Evolutionary conservation across 92 coral and sea anemone genomes (phyloP).

Genomic region (Epizoanthus scotinus): DNA sequence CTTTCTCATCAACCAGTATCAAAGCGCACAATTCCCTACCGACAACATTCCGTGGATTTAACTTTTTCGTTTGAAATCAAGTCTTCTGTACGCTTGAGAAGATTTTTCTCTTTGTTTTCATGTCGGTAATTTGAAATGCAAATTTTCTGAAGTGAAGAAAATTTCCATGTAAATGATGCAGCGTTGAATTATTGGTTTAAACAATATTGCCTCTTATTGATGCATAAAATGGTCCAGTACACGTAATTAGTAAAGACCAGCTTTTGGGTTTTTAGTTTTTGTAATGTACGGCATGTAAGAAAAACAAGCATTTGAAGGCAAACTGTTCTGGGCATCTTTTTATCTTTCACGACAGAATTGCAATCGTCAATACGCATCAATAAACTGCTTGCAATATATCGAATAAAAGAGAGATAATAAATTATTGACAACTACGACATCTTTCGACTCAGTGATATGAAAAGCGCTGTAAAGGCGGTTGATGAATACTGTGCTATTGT

Average conservation of each 20-base stretch:
- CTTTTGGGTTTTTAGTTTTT: conserved; percentile 1
- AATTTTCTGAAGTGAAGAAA: conserved; percentile 27
- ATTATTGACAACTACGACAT: not conserved
- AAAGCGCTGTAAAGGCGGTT: no score
- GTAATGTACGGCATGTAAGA: not conserved
- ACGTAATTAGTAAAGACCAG: not conserved
- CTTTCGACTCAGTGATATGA: not conserved
- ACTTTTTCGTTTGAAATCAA: not conserved
- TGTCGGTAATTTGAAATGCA: conserved; percentile 41
- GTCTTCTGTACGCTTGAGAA: conserved; percentile 32
- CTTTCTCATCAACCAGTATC: not conserved
- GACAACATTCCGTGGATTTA: not conserved
- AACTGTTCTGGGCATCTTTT: no score
- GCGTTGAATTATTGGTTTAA: conserved; percentile 7
- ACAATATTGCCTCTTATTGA: conserved; percentile 24
- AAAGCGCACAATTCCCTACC: not conserved
- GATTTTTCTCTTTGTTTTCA: conserved; percentile 19
- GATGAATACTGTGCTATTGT: not conserved
- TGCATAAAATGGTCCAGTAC: not conserved
- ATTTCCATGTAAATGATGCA: conserved; percentile 26
- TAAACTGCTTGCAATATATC: not conserved
- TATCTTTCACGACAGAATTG: not conserved
- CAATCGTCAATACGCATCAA: not conserved
- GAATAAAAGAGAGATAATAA: not conserved
- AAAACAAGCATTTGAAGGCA: not conserved